Evolutionary conservation across 2,113 vertebrate species (phyloP), one percentile per base, ranked within the genome.

Genomic region (Hippotragus niger): DNA sequence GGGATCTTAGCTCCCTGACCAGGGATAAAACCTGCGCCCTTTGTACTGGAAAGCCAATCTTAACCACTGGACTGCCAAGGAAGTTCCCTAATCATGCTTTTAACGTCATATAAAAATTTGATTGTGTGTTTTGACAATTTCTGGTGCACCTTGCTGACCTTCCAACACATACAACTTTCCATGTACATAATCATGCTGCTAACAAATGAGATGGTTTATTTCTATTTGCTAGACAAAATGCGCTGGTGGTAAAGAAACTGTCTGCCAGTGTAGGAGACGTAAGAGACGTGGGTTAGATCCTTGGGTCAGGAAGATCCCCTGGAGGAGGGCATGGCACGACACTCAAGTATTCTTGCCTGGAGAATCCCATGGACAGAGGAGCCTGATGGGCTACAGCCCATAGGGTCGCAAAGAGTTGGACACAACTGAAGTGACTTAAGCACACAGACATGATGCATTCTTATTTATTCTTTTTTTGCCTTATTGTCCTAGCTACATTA

Each of bases 401-500:
- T 71, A 25, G n/a, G 19, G 67, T 74, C 2, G 10, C 19, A 40
- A 21, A 74, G 19, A 74, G 19, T 6, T 23, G 67, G 36, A 74
- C 67, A 40, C 5, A 5, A 74, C 36, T 74, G 21, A 40, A 74
- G 21, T 6, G 36, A 74, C 67, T 40, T 74, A 40, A 21, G 67
- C 19, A 89, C n/a, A 27, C 25, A 88, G 74, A 91, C 31, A 31
- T 11, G 36, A 81, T 45, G 45, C 19, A 88, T 83, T 88, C 47
- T 94, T 45, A 85, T 50, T 84, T 58, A 55, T 91, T 82, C 45
- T 86, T 95, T 95, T 94, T 29, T 95, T 67, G 71, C 60, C 62
- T 60, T 89, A 62, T 57, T 25, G 3, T 96, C 55, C 40, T 78
- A 78, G 82, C 50, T 86, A 78, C 15, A 58, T 71, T 86, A 83